Evolutionary conservation across 1,140 invertebrate genomes (phyloP).

Genomic region (Drosophila bocki): DNA sequence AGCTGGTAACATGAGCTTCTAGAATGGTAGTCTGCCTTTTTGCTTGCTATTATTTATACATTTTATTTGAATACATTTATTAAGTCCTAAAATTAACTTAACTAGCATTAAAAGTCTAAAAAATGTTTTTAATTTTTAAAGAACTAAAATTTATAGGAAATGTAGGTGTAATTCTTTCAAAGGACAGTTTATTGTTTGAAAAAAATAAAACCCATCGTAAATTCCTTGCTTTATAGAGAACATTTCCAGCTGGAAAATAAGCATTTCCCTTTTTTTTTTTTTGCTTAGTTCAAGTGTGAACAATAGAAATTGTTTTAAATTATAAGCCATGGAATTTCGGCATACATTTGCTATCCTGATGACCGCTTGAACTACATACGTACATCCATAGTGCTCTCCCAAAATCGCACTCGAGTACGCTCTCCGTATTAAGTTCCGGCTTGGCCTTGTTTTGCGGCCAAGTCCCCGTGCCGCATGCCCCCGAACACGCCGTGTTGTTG

Average conservation of each 20-base stretch:
- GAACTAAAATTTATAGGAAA: neutral
- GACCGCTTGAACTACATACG: constrained; percentile 11
- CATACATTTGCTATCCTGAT: constrained; percentile 6
- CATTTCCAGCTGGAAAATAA: neutral
- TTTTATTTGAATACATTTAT: neutral
- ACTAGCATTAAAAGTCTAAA: no score
- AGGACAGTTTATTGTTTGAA: neutral
- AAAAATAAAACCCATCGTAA: neutral
- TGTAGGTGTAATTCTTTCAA: neutral
- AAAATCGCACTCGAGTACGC: constrained; percentile 29
- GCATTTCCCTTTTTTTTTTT: neutral
- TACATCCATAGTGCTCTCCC: constrained; percentile 14
- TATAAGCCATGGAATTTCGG: neutral
- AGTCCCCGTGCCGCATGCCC: constrained; percentile 35
- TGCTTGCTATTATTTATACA: neutral
- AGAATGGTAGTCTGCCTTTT: neutral
- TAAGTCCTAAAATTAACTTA: neutral
- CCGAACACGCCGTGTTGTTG: constrained; percentile 25
- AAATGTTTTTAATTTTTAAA: no score
- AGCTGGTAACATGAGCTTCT: neutral
- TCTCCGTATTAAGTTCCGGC: constrained; percentile 24
- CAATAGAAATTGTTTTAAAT: neutral
- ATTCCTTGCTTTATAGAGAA: neutral
- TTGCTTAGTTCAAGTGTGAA: no score
- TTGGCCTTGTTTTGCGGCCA: constrained; percentile 54